These are phyloP conservation scores for Tachystola acroxantha DNA, from an alignment of 2,888 invertebrate genomes.

Conservation along the genomic window DNA sequence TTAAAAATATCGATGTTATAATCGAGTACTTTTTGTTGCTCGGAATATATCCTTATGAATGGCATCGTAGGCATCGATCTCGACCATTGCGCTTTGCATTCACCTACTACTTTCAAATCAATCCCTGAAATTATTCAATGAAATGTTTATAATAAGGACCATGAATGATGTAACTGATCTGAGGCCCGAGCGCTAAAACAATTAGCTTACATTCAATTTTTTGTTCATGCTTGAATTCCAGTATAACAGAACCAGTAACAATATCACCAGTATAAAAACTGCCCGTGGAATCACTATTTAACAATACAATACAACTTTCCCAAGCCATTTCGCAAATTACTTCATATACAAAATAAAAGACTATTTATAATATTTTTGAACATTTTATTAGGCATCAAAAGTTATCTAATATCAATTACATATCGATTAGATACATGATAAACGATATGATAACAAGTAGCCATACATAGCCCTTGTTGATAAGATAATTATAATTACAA, in stretches of 20 bases:
- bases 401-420: no score
- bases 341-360: constrained; percentile 3
- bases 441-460: no score
- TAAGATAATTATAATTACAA: no score
- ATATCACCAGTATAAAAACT: constrained; percentile 59
- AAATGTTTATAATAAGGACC: no score
- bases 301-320: constrained; percentile 41
- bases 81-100: constrained; percentile 56
- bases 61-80: constrained; percentile 54
- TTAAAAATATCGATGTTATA: constrained; percentile 42
- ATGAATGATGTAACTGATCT: no score
- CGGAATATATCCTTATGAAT: constrained; percentile 56
- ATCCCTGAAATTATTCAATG: constrained; percentile 40
- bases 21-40: constrained; percentile 45
- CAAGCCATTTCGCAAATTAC: constrained; percentile 44
- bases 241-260: constrained; percentile 53
- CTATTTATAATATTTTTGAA: no score
- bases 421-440: no score
- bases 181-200: no score
- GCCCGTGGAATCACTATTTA: constrained; percentile 53
- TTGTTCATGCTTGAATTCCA: constrained; percentile 46
- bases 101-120: constrained; percentile 47
- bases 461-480: no score
- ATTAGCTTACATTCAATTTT: constrained; percentile 44
- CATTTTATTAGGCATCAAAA: no score